Conservation (phyloP, 2,797 vertebrate genomes). For the Basileuterus tristriatus region DNA sequence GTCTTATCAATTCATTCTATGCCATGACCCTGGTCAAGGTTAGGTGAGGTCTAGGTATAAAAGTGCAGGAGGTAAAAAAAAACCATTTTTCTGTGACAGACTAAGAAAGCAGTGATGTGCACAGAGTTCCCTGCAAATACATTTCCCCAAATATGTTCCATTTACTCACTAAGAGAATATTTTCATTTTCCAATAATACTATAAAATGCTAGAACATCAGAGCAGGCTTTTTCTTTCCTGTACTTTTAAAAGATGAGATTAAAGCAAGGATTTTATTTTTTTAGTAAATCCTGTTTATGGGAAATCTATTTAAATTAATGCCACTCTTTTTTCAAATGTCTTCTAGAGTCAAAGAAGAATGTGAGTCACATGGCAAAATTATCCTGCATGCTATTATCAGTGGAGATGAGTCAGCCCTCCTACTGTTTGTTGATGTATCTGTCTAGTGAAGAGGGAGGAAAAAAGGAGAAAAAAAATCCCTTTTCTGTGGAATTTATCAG, state of each 20-base stretch:
- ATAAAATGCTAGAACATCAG: not conserved
- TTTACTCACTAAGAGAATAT: slow-evolving; percentile 3
- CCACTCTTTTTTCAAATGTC: slow-evolving; percentile 9
- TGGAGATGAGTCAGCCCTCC: slow-evolving; percentile 39
- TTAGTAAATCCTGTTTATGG: slow-evolving; percentile 23
- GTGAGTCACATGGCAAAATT: slow-evolving; percentile 37
- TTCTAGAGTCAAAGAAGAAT: slow-evolving; percentile 55
- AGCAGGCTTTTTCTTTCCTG: not conserved
- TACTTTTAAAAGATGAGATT: slow-evolving; percentile 35
- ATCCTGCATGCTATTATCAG: slow-evolving; percentile 35
- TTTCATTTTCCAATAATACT: not conserved
- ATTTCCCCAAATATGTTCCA: not conserved
- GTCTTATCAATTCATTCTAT: slow-evolving; percentile 49
- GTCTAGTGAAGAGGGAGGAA: not conserved
- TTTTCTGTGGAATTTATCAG: not conserved
- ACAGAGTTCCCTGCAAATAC: not conserved
- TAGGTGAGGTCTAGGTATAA: not conserved
- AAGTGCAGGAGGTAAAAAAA: not conserved
- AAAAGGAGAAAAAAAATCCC: not conserved
- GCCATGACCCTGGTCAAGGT: slow-evolving; percentile 37
- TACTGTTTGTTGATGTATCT: slow-evolving; percentile 28
- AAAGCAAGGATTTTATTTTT: not conserved
- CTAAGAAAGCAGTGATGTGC: not conserved
- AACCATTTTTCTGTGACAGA: not conserved
- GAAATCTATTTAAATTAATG: slow-evolving; percentile 62